Evolutionary conservation across 2,797 vertebrate genomes (phyloP), one percentile per base, ranked within the genome.

Genomic region (Gymnoscopelus microlampas): DNA sequence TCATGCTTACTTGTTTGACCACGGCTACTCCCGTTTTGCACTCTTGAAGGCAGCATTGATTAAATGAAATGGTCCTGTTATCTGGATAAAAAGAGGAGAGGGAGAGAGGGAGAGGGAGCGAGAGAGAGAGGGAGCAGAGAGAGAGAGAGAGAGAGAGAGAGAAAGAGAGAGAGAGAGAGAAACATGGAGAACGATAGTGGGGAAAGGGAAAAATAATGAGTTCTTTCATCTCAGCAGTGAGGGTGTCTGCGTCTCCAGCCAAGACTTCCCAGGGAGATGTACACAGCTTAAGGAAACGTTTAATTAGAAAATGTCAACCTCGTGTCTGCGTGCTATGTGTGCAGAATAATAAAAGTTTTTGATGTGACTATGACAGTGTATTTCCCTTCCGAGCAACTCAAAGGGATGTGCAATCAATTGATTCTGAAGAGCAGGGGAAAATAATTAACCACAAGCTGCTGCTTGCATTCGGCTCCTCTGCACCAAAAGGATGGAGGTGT

Each of bases 241-340:
- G 86, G 86, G 83, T 76, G 86, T 85, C 83, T 60, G 74, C 71
- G 71, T 87, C 86, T 70, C 72, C 82, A 13, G 12, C 50, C n/a
- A 71, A 85, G 81, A 85, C 88, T 86, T 88, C 89, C 88, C 85
- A 81, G 79, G 66, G 84, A 90, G 86, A 89, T 74, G 81, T 85
- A 91, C 88, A 87, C 91, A 89, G 90, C 91, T 90, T 90, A 92
- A 90, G 84, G 87, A 92, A 92, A 91, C 80, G 85, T 91, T 93
- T 92, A 90, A 93, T 93, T 93, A 91, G 89, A 93, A 93, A 93
- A 88, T 87, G 89, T 89, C 87, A 87, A 85, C 84, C 84, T 74
- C 82, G 87, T 81, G 87, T 87, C 86, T 89, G 86, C 3, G 35
- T 0, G 68, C 78, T 59, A 8, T 85, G 79, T 88, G 84, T 58